Conservation (phyloP, 92 coral and sea anemone genomes). For the Palythoa grandiflora region DNA sequence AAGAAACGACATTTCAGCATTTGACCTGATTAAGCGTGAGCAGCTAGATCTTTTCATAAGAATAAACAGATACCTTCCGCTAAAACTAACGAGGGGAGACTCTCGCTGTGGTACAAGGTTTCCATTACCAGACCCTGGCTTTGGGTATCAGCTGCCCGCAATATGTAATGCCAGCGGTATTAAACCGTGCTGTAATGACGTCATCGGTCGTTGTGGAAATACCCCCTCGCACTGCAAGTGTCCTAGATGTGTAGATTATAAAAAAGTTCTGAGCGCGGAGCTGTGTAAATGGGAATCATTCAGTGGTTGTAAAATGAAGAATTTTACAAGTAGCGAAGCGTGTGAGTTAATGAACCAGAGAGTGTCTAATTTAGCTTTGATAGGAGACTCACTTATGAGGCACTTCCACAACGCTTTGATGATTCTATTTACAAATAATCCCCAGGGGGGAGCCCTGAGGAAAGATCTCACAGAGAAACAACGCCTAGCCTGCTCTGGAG, state of each 20-base stretch:
- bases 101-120: slow-evolving; percentile 66
- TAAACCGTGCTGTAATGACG: slow-evolving; percentile 73
- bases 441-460: slow-evolving; percentile 50
- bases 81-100: slow-evolving; percentile 55
- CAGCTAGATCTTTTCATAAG: slow-evolving; percentile 53
- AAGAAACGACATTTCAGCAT: slow-evolving; percentile 38
- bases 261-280: slow-evolving; percentile 65
- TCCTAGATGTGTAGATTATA: slow-evolving; percentile 66
- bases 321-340: slow-evolving; percentile 69
- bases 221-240: slow-evolving; percentile 65
- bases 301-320: slow-evolving; percentile 52
- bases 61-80: slow-evolving; percentile 68
- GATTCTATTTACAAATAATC: slow-evolving; percentile 66
- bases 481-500: slow-evolving; percentile 62
- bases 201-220: slow-evolving; percentile 60
- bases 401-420: slow-evolving; percentile 72
- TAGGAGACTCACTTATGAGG: slow-evolving; percentile 81
- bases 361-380: slow-evolving; percentile 58
- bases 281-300: slow-evolving; percentile 63
- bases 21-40: slow-evolving; percentile 32
- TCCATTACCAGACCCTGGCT: slow-evolving; percentile 57
- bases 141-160: slow-evolving; percentile 63
- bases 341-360: slow-evolving; percentile 61
- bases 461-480: slow-evolving; percentile 27
- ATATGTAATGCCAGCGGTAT: slow-evolving; percentile 60